These are phyloP conservation scores for Tetragnatha montana DNA, from an alignment of 2,888 invertebrate species.

Conservation along the genomic window DNA sequence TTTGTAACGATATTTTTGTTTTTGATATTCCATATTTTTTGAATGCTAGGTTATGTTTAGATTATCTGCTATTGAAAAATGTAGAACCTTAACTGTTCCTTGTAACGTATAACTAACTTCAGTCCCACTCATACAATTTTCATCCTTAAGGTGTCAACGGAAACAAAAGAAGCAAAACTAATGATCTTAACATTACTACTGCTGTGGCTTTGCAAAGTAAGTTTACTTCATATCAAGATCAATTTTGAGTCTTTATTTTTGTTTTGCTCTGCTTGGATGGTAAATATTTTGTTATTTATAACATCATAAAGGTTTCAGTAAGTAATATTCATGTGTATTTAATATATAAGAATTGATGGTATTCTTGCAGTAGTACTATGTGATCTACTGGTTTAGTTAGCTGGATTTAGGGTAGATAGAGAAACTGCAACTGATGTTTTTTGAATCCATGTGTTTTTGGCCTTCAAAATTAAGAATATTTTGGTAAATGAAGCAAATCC, in stretches of 20 bases:
- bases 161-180: slow-evolving; percentile 70
- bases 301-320: too few relatives aligned
- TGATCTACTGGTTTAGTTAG: too few relatives aligned
- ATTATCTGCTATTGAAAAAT: not conserved
- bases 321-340: too few relatives aligned
- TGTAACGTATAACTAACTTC: slow-evolving; percentile 12
- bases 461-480: too few relatives aligned
- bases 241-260: not conserved
- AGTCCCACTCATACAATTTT: slow-evolving; percentile 25
- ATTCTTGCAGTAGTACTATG: too few relatives aligned
- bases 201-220: slow-evolving; percentile 71
- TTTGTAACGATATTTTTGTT: not conserved
- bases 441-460: too few relatives aligned
- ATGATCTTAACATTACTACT: slow-evolving; percentile 66
- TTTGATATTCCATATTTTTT: not conserved
- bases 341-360: too few relatives aligned
- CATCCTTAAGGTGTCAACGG: slow-evolving; percentile 66
- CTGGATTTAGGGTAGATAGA: too few relatives aligned
- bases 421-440: too few relatives aligned
- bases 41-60: not conserved
- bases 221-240: slow-evolving; percentile 31
- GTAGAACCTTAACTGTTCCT: not conserved
- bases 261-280: too few relatives aligned
- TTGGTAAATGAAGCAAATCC: too few relatives aligned
- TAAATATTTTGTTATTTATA: too few relatives aligned